Conservation (phyloP, 1,140 invertebrate genomes). For the Ceratosolen fusciceps region DNA sequence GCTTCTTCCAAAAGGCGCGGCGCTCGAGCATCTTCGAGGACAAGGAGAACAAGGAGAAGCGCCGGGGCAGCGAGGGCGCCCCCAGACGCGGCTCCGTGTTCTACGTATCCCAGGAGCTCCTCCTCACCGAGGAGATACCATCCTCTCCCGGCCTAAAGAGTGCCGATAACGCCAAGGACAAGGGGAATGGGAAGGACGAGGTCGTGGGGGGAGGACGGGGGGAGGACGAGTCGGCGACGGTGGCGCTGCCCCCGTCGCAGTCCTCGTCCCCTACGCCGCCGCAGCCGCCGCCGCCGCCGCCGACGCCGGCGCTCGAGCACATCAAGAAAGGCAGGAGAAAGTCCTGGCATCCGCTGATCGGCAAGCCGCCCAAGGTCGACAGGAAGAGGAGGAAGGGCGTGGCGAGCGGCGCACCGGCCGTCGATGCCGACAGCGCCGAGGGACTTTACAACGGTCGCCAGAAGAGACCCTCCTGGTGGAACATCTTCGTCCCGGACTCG, state of each 20-base stretch:
- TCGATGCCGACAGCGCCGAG: constrained; percentile 70
- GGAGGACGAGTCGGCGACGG: constrained; percentile 58
- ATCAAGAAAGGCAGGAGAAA: constrained; percentile 74
- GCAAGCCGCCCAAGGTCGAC: constrained; percentile 74
- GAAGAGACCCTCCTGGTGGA: constrained; percentile 88
- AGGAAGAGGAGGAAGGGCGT: constrained; percentile 77
- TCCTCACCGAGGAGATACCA: constrained; percentile 47
- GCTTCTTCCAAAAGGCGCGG: constrained; percentile 63
- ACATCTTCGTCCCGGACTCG: constrained; percentile 82
- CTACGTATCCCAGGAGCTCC: constrained; percentile 57
- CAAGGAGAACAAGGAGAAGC: constrained; percentile 61
- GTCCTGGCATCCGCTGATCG: constrained; percentile 78
- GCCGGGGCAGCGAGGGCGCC: constrained; percentile 50
- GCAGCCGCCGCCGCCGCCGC: constrained; percentile 49
- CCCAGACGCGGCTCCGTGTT: constrained; percentile 58
- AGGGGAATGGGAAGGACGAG: constrained; percentile 57
- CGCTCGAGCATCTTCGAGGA: constrained; percentile 64
- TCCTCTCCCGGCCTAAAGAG: constrained; percentile 59
- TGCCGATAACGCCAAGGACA: constrained; percentile 46
- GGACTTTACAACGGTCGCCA: constrained; percentile 74
- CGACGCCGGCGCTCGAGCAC: constrained; percentile 65
- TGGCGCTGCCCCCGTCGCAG: neutral
- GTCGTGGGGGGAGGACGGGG: constrained; percentile 48
- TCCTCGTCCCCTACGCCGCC: constrained; percentile 34
- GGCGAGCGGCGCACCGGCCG: constrained; percentile 62